A percentile compares a stretch with the other conserved stretches of the same genome.
These are phyloP conservation scores for Drosophila littoralis DNA, from an alignment of 1,140 invertebrate genomes.

Conservation along the genomic window DNA sequence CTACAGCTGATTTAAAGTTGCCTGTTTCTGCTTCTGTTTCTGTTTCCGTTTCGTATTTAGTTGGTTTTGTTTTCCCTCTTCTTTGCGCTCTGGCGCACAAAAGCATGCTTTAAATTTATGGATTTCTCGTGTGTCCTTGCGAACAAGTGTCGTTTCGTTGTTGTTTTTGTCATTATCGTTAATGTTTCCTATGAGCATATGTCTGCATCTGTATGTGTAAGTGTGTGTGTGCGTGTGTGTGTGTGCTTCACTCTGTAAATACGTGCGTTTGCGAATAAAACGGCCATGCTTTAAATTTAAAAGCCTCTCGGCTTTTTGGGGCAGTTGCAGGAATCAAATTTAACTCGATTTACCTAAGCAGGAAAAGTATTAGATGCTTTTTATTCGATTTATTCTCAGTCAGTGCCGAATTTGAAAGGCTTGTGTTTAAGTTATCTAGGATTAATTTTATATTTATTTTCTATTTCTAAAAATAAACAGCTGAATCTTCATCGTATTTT, in stretches of 20 bases:
- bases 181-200: conserved; percentile 60
- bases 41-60: background rate
- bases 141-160: conserved; percentile 64
- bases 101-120: conserved; percentile 75
- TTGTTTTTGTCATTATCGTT: conserved; percentile 65
- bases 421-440: background rate
- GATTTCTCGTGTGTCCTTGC: conserved; percentile 80
- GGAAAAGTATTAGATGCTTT: background rate
- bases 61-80: conserved; percentile 6
- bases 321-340: conserved; percentile 5
- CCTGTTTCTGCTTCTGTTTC: conserved; percentile 8
- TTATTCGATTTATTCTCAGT: background rate
- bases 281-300: conserved; percentile 34
- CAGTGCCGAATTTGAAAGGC: background rate
- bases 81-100: conserved; percentile 37
- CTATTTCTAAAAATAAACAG: too few species aligned
- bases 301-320: background rate
- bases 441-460: too few species aligned
- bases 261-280: conserved; percentile 15
- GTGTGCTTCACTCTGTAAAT: conserved; percentile 13
- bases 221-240: background rate
- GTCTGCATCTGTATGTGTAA: conserved; percentile 31
- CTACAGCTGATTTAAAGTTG: conserved; percentile 70
- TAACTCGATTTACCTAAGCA: background rate
- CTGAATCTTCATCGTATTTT: background rate